These are phyloP conservation scores for Tragelaphus buxtoni DNA, from an alignment of 2,113 vertebrate genomes.

Conservation along the genomic window DNA sequence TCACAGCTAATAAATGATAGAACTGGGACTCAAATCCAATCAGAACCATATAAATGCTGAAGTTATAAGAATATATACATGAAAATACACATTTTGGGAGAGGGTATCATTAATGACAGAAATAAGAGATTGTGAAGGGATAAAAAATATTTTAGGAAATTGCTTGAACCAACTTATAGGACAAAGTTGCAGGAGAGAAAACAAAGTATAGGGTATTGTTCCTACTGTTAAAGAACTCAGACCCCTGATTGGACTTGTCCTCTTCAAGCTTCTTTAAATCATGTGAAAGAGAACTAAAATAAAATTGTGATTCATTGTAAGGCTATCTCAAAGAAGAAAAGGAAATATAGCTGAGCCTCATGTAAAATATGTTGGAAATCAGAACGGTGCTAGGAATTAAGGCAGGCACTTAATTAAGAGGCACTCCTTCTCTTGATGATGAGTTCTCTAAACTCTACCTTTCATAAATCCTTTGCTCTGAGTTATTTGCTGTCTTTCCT, in stretches of 20 bases:
- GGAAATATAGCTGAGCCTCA: not conserved
- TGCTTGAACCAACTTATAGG: not conserved
- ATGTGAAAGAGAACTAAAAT: not conserved
- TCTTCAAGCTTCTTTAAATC: conserved; percentile 17
- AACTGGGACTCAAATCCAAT: conserved; percentile 10
- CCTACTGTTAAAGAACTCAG: not conserved
- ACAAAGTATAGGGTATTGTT: not conserved
- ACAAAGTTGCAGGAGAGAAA: not conserved
- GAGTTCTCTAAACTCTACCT: not conserved
- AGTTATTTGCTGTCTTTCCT: not conserved
- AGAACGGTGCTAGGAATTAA: not conserved
- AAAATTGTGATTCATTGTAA: not conserved
- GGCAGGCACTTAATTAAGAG: not conserved
- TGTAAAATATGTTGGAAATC: not conserved
- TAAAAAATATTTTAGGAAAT: not conserved
- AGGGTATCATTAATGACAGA: not conserved
- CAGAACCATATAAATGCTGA: conserved; percentile 22
- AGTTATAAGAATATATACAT: not conserved
- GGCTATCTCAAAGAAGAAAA: not conserved
- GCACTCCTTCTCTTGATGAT: accelerated
- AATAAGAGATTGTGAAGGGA: not conserved
- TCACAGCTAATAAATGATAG: conserved; percentile 39
- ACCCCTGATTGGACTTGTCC: not conserved
- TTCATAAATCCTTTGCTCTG: not conserved
- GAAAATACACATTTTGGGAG: not conserved